Percentiles rank a stretch among this genome's conserved stretches.
phyloP scores from a whole-genome alignment of 2,888 invertebrate species.

The Chrysomela aeneicollis region DNA sequence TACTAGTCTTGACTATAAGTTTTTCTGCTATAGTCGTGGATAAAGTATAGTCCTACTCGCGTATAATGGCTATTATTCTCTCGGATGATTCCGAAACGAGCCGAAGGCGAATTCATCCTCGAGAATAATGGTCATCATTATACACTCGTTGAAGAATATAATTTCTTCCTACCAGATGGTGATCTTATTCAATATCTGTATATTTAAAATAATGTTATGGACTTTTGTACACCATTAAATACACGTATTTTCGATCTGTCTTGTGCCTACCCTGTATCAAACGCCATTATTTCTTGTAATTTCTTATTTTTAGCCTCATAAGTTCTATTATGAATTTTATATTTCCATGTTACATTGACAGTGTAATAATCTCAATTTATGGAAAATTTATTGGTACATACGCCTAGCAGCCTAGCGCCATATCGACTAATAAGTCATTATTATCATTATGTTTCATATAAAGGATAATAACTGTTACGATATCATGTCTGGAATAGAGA shows the following conservation, averaged over 20 bases:
- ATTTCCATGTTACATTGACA: slow-evolving; percentile 4
- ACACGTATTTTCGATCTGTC: background rate
- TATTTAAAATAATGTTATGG: too few relatives aligned
- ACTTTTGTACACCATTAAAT: too few relatives aligned
- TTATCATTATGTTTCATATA: slow-evolving; percentile 14
- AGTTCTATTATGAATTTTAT: background rate
- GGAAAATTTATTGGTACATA: slow-evolving; percentile 11
- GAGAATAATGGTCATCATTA: too few relatives aligned
- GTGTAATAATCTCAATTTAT: slow-evolving; percentile 16
- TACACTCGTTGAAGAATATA: too few relatives aligned
- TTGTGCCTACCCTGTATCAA: background rate
- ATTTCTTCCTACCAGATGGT: too few relatives aligned
- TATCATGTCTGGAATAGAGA: slow-evolving; percentile 22
- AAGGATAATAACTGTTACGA: slow-evolving; percentile 16
- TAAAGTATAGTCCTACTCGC: too few relatives aligned
- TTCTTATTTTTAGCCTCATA: background rate
- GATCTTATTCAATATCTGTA: too few relatives aligned
- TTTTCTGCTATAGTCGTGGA: too few relatives aligned
- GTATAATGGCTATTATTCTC: too few relatives aligned
- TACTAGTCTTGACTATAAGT: too few relatives aligned
- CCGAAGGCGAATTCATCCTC: too few relatives aligned
- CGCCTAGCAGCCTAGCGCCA: slow-evolving; percentile 8
- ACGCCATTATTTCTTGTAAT: background rate
- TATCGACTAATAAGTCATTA: slow-evolving; percentile 18
- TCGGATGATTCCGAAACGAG: too few relatives aligned